These are phyloP conservation scores for Copsychus sechellarum DNA, from an alignment of 2,113 vertebrate species.

Conservation along the genomic window DNA sequence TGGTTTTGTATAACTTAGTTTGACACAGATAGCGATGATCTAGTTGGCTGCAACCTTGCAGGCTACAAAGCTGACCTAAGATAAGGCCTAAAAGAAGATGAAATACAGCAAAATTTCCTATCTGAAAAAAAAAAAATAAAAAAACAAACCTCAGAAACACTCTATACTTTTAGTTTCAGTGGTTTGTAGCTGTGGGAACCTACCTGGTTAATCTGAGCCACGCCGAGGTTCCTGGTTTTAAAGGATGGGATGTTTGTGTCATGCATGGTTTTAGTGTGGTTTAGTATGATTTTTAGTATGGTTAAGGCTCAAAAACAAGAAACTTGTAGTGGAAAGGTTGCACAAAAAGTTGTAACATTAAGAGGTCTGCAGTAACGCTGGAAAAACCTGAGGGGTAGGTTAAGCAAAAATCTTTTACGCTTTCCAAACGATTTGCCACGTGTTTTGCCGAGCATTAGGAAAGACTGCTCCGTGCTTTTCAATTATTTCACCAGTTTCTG, in stretches of 20 bases:
- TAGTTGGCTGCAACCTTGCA: slow-evolving; percentile 1
- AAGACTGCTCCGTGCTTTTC: neutral
- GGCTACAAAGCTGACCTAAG: neutral
- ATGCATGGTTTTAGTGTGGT: neutral
- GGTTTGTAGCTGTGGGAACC: neutral
- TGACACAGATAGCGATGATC: neutral
- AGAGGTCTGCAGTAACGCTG: neutral
- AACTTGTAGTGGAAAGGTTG: neutral
- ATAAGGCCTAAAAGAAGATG: neutral
- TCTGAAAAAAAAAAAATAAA: neutral
- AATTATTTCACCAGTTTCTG: neutral
- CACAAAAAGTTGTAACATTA: neutral
- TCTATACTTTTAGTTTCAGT: neutral
- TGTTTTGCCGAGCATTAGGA: neutral
- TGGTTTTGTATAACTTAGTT: slow-evolving; percentile 25
- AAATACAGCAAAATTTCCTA: neutral
- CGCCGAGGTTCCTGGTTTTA: neutral
- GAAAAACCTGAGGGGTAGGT: neutral
- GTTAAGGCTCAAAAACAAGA: neutral
- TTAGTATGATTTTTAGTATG: neutral
- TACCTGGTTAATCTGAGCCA: neutral
- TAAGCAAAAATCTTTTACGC: neutral
- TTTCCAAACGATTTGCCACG: neutral
- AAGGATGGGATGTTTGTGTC: neutral
- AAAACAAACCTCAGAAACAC: neutral